Base-by-base conservation (phyloP, 2,797 vertebrate species). In the Thripadectes ignobilis region DNA sequence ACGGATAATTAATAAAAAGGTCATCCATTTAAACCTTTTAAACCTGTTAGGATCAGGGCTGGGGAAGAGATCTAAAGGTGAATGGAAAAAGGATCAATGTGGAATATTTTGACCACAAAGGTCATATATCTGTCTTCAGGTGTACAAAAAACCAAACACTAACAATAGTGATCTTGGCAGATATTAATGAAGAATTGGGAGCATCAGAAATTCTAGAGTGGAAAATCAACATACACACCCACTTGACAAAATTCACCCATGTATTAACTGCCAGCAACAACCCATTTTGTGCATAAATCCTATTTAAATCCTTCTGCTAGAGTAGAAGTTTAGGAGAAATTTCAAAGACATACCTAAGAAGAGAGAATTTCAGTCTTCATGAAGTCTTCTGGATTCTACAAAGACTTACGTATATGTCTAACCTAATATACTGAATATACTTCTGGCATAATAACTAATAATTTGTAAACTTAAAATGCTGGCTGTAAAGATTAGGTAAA, bases 211-310 rank as follows among this genome's bases (percentile, higher is more conserved):
- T 79, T 88, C 57, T 79, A 19, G 79, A 90, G 55, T 76, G 59
- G 55, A 96, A 96, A 90, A 93, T 88, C 82, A 95, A 76, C 87
- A 88, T 29, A 84, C 73, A 88, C 39, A 90, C 76, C 73, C 76
- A 69, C n/a, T 62, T 14, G 34, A 73, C 59, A 82, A 76, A 94
- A 93, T 88, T 94, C 78, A 85, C 38, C 46, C 14, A 1, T 66
- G 43, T 78, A 45, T 92, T 72, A 93, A 88, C 16, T 63, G 74
- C 36, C 73, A 91, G 85, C 49, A 92, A 52, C 43, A 62, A 41
- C 52, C 45, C 1, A 5, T 48, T 85, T 85, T 32, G 41, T 24
- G 2, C 32, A 58, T 67, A 93, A 87, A 67, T 79, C 45, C 57
- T 43, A 10, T 81, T 82, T 91, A 54, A 45, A 59, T 77, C 46